These are phyloP conservation scores for Neosilurus hyrtlii DNA, from an alignment of 2,797 vertebrate species.

Conservation along the genomic window DNA sequence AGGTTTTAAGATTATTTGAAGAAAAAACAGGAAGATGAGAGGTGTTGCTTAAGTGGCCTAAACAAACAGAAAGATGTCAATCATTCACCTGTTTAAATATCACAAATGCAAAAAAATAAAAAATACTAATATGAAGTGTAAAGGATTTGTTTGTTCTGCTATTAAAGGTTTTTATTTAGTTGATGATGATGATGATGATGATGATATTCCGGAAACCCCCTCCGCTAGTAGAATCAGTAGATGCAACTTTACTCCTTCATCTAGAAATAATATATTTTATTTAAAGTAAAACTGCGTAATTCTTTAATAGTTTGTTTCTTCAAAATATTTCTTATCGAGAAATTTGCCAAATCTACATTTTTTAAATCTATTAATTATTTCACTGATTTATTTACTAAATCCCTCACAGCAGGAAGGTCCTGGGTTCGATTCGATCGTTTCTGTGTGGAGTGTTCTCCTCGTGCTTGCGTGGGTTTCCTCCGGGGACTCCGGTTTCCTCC, in stretches of 20 bases:
- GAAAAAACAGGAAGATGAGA: neutral
- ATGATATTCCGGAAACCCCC: neutral
- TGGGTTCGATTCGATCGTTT: too few relatives aligned
- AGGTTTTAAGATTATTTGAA: neutral
- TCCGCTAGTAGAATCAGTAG: neutral
- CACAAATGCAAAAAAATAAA: neutral
- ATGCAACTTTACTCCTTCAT: neutral
- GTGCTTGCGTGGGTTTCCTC: too few relatives aligned
- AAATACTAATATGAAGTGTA: neutral
- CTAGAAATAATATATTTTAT: neutral
- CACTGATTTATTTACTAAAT: neutral
- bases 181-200: neutral
- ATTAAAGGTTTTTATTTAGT: neutral
- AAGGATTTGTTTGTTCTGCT: neutral
- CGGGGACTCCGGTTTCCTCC: too few relatives aligned
- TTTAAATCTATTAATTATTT: neutral
- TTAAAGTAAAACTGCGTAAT: slow-evolving; percentile 11
- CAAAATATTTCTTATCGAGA: neutral
- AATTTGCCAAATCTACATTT: slow-evolving; percentile 13
- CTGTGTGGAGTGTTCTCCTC: too few relatives aligned
- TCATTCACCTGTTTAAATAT: neutral
- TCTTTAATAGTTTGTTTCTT: neutral
- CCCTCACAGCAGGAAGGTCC: too few relatives aligned
- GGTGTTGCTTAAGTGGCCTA: neutral
- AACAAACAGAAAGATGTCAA: neutral